These are phyloP conservation scores for Monopterus albus DNA, from an alignment of 2,113 vertebrate genomes.

Conservation along the genomic window DNA sequence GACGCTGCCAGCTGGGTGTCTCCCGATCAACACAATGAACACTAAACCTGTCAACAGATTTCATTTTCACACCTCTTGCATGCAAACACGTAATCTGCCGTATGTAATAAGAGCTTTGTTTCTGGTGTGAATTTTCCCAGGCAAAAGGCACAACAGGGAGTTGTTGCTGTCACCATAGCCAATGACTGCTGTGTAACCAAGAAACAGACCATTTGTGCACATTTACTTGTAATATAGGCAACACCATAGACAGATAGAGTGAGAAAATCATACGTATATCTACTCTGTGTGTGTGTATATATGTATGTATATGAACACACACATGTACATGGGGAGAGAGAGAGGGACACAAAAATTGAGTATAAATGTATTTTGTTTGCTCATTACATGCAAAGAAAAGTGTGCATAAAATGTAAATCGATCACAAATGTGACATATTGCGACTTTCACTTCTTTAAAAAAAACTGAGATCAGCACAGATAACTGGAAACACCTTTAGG, in stretches of 20 bases:
- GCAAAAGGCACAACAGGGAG: constrained; percentile 12
- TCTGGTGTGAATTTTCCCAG: constrained; percentile 21
- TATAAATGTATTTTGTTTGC: constrained; percentile 29
- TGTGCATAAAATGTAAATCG: too few species aligned
- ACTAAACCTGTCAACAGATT: neutral
- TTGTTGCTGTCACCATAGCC: constrained; percentile 6
- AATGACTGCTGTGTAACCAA: neutral
- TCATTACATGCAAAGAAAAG: neutral
- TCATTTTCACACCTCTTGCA: neutral
- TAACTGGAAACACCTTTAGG: too few species aligned
- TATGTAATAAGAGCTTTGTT: constrained; percentile 1
- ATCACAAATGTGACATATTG: too few species aligned
- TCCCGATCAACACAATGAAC: neutral
- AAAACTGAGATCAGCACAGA: too few species aligned
- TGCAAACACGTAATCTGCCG: neutral
- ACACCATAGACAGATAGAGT: neutral
- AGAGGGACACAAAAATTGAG: too few species aligned
- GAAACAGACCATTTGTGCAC: too few species aligned
- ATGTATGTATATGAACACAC: too few species aligned
- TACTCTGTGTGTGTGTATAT: too few species aligned
- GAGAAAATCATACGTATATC: neutral
- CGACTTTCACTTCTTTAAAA: too few species aligned
- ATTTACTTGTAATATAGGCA: neutral
- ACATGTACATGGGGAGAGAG: too few species aligned
- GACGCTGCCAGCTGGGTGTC: neutral